A percentile compares a stretch with the other conserved stretches of the same genome.
Evolutionary conservation across 2,888 invertebrate species (phyloP).

Genomic region (Chymomyza amoena): DNA sequence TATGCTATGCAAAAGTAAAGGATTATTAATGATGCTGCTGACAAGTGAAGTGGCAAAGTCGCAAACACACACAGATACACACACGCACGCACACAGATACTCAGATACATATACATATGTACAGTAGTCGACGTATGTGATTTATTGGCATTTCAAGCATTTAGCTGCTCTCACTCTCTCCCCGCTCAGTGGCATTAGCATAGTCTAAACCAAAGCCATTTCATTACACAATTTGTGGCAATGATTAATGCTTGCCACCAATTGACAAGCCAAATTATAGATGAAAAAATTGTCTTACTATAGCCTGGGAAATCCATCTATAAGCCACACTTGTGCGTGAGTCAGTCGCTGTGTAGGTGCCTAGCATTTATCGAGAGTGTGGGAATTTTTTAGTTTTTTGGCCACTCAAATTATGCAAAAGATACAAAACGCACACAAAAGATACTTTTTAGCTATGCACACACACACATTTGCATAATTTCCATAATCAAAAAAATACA

Average conservation of each 20-base stretch:
- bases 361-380: background rate
- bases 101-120: background rate
- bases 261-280: slow-evolving; percentile 1
- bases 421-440: background rate
- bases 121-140: slow-evolving; percentile 47
- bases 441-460: background rate
- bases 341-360: slow-evolving; percentile 38
- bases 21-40: slow-evolving; percentile 76
- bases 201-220: slow-evolving; percentile 54
- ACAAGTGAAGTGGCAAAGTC: slow-evolving; percentile 72
- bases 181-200: slow-evolving; percentile 44
- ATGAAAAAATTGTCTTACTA: background rate
- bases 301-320: slow-evolving; percentile 25
- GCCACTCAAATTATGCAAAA: background rate
- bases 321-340: slow-evolving; percentile 58
- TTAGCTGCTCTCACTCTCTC: slow-evolving; percentile 34
- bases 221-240: slow-evolving; percentile 61
- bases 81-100: background rate
- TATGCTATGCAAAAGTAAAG: slow-evolving; percentile 61
- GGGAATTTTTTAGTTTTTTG: background rate
- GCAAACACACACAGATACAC: slow-evolving; percentile 25
- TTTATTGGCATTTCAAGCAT: slow-evolving; percentile 67
- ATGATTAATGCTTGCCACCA: slow-evolving; percentile 54
- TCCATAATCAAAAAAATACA: background rate
- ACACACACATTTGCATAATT: slow-evolving; percentile 1